Conservation (phyloP, 2,797 vertebrate genomes). For the Chaunax sp. region DNA sequence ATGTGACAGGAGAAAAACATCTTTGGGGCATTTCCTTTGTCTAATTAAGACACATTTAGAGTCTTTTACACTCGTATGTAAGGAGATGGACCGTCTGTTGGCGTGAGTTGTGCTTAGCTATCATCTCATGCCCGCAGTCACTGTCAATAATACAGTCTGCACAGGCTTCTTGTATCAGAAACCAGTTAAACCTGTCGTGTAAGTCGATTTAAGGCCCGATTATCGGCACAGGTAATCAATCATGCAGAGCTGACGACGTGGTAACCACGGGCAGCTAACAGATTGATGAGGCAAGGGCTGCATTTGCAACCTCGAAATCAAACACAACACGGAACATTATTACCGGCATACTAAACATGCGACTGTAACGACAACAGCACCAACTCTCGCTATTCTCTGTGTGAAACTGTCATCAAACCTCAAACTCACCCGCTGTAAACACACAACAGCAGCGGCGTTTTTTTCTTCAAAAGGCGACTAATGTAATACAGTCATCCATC, state of each 20-base stretch:
- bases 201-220: background rate
- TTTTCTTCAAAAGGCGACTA: conserved; percentile 42
- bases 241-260: background rate
- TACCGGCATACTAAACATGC: background rate
- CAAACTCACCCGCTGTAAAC: conserved; percentile 8
- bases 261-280: background rate
- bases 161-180: background rate
- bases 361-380: conserved; percentile 10
- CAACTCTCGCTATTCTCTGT: background rate
- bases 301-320: conserved; percentile 13
- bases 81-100: background rate
- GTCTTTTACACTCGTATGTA: background rate
- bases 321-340: too few relatives aligned
- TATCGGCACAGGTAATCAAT: conserved; percentile 5
- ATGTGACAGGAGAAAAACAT: background rate
- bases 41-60: background rate
- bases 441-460: conserved; percentile 13
- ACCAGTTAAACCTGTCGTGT: conserved; percentile 4
- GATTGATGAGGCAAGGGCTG: conserved; percentile 37
- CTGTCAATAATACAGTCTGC: background rate
- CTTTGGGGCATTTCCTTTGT: background rate
- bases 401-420: conserved; percentile 5
- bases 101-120: background rate
- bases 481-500: conserved; percentile 42
- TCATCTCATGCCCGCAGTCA: conserved; percentile 1